Evolutionary conservation across 1,140 invertebrate genomes (phyloP), one percentile per base, ranked within the genome.

Genomic region (Mylabris phalerata): DNA sequence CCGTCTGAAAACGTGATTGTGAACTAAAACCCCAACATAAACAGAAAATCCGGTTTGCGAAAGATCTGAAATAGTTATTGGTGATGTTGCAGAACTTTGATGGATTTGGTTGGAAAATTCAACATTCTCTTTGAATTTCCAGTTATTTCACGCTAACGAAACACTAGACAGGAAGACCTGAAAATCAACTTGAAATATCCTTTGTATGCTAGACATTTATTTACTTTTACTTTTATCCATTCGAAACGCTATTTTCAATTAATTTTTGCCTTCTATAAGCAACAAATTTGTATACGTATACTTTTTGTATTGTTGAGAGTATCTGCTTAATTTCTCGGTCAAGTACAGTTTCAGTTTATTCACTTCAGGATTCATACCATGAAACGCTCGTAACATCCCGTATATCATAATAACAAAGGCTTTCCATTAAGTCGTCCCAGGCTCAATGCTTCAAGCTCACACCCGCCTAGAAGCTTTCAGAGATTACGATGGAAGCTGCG

Each of bases 401-500:
- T 55, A 55, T 55, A 55, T 55, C 52, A 55, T 48, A 55, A 55
- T 55, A 55, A 55, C 52, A 47, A 47, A 55, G 44, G 44, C 52
- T 47, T 55, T 43, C 9, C 11, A 45, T 57, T 56, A 49, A 61
- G 59, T 50, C 57, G 56, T 48, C 52, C 50, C 48, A 48, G 50
- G 61, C 61, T 19, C 19, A 19, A 19, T 19, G 19, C 57, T 47
- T 55, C 51, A 48, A 56, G 51, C 43, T 55, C 55, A 51, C 54
- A 56, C 59, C 55, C 49, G 62, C 51, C 54, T 59, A 57, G 58
- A 56, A 55, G 60, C 60, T 62, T 59, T 62, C 60, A 59, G 60
- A 64, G 65, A 67, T 67, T 67, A 67, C 60, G 63, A 55, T 59
- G 64, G 60, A 64, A 64, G 64, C 62, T 54, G 59, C 50, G 55